Base-by-base conservation (phyloP, 2,797 vertebrate genomes). In the Siniperca scherzeri region DNA sequence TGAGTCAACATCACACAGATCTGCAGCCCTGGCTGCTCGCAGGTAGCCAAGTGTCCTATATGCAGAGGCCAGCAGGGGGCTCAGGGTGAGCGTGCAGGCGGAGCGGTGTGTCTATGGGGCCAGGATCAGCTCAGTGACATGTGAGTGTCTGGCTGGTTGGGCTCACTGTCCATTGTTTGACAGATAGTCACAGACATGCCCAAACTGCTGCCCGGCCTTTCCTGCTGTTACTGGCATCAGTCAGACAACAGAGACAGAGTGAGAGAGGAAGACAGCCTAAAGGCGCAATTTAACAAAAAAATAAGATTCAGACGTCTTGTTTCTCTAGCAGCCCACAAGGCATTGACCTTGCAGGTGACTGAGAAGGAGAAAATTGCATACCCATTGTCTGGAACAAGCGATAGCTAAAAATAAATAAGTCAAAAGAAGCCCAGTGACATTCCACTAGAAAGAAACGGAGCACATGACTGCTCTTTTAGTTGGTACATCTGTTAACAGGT, bases 141-240 rank as follows among this genome's bases (percentile, higher is more conserved):
- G 77, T 21, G 25, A 77, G 65, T 50, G 79, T 87, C 85, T 90
- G 82, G 86, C 73, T 73, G 80, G 69, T 83, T 82, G 70, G 81
- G 78, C 84, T 90, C 81, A 69, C 74, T 75, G 69, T 86, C 78
- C 87, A 87, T 76, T 77, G 62, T 92, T 86, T 93, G 90, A 91
- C 85, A 84, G 77, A 91, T 87, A 81, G 81, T 90, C 85, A 74
- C 80, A 82, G 80, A 88, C 84, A 81, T 85, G 74, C 79, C 82
- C 83, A 91, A 84, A 89, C 86, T 71, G 84, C 68, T 77, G 79
- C 81, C 67, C 19, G 4, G 67, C 73, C 76, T 60, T 53, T 77
- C 74, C 74, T 70, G 75, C 85, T 84, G 77, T 71, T 84, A 64
- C 70, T 78, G 78, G 72, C 83, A 87, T 85, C 83, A 83, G 68